These are phyloP conservation scores for Drosophila cardini DNA, from an alignment of 1,140 invertebrate species.

Conservation along the genomic window DNA sequence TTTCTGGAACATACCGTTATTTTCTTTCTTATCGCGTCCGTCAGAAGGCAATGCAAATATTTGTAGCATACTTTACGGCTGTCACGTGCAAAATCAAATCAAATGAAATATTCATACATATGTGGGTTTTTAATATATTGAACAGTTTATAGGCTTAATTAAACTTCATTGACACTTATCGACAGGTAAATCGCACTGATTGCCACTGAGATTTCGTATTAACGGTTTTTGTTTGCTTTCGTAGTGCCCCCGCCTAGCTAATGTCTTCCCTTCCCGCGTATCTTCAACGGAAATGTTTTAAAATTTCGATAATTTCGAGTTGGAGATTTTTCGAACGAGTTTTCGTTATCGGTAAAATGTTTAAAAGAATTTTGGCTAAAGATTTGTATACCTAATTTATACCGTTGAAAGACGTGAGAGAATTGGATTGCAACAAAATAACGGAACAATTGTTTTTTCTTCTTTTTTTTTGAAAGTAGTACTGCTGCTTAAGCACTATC, in stretches of 20 bases:
- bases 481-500: background rate
- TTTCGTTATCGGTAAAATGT: background rate
- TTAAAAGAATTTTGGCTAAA: slow-evolving; percentile 1
- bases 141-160: slow-evolving; percentile 67
- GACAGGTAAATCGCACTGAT: slow-evolving; percentile 49
- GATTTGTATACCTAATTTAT: background rate
- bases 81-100: slow-evolving; percentile 24
- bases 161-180: slow-evolving; percentile 61
- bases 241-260: background rate
- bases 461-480: too few species aligned
- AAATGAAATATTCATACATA: slow-evolving; percentile 9
- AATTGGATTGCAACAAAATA: background rate
- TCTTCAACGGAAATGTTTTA: background rate
- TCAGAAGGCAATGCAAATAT: slow-evolving; percentile 62
- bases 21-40: slow-evolving; percentile 28
- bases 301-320: slow-evolving; percentile 6
- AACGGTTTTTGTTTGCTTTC: slow-evolving; percentile 9
- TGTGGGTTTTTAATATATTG: slow-evolving; percentile 57
- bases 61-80: slow-evolving; percentile 55
- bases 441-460: background rate
- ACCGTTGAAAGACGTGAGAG: slow-evolving; percentile 1
- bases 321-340: background rate
- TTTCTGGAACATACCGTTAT: slow-evolving; percentile 23
- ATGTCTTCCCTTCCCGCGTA: background rate
- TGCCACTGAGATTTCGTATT: slow-evolving; percentile 37